Evolutionary conservation across 1,140 invertebrate species (phyloP), one percentile per base, ranked within the genome.

Genomic region (Epicauta chinensis): DNA sequence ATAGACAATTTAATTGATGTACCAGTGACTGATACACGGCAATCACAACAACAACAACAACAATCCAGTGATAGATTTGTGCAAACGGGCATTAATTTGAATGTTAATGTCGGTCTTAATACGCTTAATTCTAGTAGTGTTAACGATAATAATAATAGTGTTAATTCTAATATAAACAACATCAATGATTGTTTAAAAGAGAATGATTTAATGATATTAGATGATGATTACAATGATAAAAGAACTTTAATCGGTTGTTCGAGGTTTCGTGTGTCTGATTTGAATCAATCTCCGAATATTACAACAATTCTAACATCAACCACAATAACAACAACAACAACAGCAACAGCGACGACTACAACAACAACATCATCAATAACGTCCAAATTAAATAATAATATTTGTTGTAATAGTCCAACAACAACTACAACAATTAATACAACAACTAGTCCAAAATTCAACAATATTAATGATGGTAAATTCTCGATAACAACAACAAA

Each of bases 361-460:
- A 14, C 29, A 17, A 29, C 14, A 40, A 6, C 17, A 37, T n/a
- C 15, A 31, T 10, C 15, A 23, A 12, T 29, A 37, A 41, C 46
- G 41, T 34, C 52, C 37, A 56, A 60, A 17, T 58, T 49, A 51
- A 43, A 55, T 45, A 16, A 52, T 60, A 58, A 61, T n/a, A n/a
- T n/a, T 23, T 23, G 23, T 23, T 5, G 23, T 23, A 23, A 3
- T 5, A 23, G 4, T 41, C 64, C 56, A 62, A 67, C 62, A 62
- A 64, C 61, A 48, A 60, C 65, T 67, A 67, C n/a, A n/a, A 23
- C 23, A 23, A 23, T 23, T 41, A 66, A 58, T 63, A 67, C 62
- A 62, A 64, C 61, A 48, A 60, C 65, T 67, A 67, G 64, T 67
- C 65, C 59, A 60, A 67, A 65, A 57, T 54, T 59, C 45, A 66